Conservation (phyloP, 2,797 vertebrate genomes). For the Fistularia tabacaria region DNA sequence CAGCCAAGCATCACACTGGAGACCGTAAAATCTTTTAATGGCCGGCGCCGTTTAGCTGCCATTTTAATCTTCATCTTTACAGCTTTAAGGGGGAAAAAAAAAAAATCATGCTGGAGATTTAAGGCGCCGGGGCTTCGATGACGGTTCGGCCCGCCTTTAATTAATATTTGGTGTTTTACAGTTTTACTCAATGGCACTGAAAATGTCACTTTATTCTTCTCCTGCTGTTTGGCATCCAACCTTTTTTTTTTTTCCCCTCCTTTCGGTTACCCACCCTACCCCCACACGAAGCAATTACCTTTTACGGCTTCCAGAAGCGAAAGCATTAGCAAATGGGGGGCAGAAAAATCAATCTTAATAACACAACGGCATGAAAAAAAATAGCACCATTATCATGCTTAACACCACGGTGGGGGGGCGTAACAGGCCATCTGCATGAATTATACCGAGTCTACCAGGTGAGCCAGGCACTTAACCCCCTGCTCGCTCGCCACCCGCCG, state of each 20-base stretch:
- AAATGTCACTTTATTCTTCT: conserved; percentile 20
- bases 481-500: background rate
- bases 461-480: conserved; percentile 36
- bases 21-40: too few species aligned
- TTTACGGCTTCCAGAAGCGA: conserved; percentile 31
- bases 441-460: conserved; percentile 36
- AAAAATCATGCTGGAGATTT: too few species aligned
- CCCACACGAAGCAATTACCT: conserved; percentile 12
- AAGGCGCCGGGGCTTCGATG: too few species aligned
- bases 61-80: too few species aligned
- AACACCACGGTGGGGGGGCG: conserved; percentile 29
- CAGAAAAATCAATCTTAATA: conserved; percentile 44
- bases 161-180: conserved; percentile 36
- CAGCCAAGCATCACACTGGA: too few species aligned
- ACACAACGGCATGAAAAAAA: conserved; percentile 27
- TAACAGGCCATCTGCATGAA: conserved; percentile 41
- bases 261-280: too few species aligned
- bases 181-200: conserved; percentile 16
- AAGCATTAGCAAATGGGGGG: conserved; percentile 42
- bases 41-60: too few species aligned
- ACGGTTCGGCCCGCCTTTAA: conserved; percentile 7
- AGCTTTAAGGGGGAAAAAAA: too few species aligned
- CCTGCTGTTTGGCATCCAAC: conserved; percentile 6
- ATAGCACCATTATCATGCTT: conserved; percentile 29
- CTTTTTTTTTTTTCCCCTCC: background rate